A percentile compares a stretch with the other conserved stretches of the same genome.
Conservation (phyloP, 2,113 vertebrate species). For the Vimba vimba region DNA sequence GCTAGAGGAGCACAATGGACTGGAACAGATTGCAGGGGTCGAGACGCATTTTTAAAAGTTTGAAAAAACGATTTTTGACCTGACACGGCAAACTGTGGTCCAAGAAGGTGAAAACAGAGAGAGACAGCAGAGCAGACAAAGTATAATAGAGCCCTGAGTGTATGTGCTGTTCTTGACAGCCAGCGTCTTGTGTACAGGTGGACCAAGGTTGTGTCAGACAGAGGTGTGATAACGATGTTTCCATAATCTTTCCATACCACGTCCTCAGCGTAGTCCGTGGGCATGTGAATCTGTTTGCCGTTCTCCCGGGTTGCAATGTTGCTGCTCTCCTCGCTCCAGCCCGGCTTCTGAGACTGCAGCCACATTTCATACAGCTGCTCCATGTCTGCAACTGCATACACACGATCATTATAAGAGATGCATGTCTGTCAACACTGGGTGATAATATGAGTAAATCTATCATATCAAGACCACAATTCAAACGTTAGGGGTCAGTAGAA, state of each 20-base stretch:
- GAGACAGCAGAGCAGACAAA: not conserved
- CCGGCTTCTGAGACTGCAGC: constrained; percentile 90
- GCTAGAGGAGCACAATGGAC: not conserved
- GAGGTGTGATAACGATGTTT: not conserved
- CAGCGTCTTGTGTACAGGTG: too few species aligned
- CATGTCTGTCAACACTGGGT: not conserved
- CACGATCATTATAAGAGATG: not conserved
- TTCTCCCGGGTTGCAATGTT: constrained; percentile 83
- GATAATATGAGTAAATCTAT: not conserved
- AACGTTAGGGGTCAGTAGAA: too few species aligned
- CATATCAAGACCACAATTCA: too few species aligned
- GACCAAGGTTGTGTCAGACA: not conserved
- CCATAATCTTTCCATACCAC: constrained; percentile 79
- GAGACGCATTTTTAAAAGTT: not conserved
- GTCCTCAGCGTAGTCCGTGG: constrained; percentile 95
- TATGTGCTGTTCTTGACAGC: not conserved
- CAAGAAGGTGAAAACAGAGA: not conserved
- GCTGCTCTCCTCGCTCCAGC: constrained; percentile 84
- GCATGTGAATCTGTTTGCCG: constrained; percentile 96
- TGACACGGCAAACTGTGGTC: not conserved
- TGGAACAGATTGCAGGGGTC: not conserved
- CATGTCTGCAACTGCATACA: constrained; percentile 89
- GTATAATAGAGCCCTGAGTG: not conserved
- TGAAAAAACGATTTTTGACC: not conserved
- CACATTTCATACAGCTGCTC: constrained; percentile 96